phyloP scores from a whole-genome alignment of 2,113 vertebrate species.

The Eupsittula cactorum region DNA sequence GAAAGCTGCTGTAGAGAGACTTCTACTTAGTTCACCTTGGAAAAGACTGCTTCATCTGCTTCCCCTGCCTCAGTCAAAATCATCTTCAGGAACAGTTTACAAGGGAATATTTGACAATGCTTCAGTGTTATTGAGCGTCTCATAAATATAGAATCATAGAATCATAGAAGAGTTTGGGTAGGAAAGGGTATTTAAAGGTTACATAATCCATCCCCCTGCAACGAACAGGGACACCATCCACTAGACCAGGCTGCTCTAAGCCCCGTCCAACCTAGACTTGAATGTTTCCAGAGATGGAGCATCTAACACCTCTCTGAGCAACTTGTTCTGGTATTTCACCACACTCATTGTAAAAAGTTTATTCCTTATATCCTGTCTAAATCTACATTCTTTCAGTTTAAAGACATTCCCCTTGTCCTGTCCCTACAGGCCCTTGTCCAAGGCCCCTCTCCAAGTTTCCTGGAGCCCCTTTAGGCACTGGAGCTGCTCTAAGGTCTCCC shows the following conservation, averaged over 20 bases:
- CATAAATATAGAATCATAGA: not conserved
- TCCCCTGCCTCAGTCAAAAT: not conserved
- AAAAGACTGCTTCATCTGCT: not conserved
- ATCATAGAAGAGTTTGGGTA: not conserved
- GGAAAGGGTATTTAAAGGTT: not conserved
- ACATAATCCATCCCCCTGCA: not conserved
- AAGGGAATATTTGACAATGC: not conserved
- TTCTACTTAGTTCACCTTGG: not conserved
- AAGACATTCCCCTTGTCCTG: not conserved
- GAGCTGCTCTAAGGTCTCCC: not conserved
- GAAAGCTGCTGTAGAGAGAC: not conserved
- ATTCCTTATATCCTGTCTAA: not conserved
- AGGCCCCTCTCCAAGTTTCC: not conserved
- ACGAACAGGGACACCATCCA: not conserved
- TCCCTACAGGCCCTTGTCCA: not conserved
- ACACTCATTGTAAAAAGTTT: rapidly evolving
- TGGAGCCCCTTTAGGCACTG: not conserved
- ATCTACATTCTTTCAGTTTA: not conserved
- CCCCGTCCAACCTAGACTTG: not conserved
- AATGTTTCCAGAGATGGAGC: not conserved
- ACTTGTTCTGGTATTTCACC: not conserved
- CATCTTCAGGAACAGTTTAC: not conserved
- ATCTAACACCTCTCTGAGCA: not conserved
- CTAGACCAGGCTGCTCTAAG: not conserved
- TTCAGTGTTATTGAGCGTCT: not conserved